phyloP scores from a whole-genome alignment of 53 echinoderm and acorn worm genomes.

The Actinopyga echinites region DNA sequence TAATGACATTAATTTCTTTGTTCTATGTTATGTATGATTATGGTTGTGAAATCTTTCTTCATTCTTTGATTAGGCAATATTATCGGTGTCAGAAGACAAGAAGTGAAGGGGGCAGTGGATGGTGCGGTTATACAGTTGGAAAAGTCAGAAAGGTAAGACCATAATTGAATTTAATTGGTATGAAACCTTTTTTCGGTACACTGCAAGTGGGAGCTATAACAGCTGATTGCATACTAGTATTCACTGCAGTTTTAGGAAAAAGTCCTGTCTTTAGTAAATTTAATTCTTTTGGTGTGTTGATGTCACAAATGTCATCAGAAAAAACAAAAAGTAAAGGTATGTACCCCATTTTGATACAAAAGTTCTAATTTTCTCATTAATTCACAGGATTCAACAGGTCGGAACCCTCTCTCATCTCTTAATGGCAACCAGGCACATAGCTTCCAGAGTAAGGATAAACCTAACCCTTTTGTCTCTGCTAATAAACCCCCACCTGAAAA shows the following conservation, averaged over 20 bases:
- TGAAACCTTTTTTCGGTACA: too few species aligned
- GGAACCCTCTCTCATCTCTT: slow-evolving; percentile 48
- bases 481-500: neutral
- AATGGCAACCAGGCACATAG: slow-evolving; percentile 47
- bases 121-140: slow-evolving; percentile 72
- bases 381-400: neutral
- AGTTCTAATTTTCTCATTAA: neutral
- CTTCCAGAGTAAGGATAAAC: slow-evolving; percentile 26
- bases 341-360: too few species aligned
- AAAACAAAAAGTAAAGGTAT: too few species aligned
- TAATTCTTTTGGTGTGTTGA: too few species aligned
- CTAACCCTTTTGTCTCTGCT: slow-evolving; percentile 7
- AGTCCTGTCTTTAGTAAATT: too few species aligned
- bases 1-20: too few species aligned
- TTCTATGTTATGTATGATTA: too few species aligned
- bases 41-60: neutral
- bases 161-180: too few species aligned
- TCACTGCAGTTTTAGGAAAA: too few species aligned
- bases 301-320: too few species aligned
- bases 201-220: too few species aligned
- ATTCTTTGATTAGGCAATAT: slow-evolving; percentile 64
- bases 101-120: slow-evolving; percentile 66
- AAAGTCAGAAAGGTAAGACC: neutral
- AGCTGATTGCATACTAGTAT: too few species aligned
- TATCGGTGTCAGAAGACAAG: slow-evolving; percentile 75